phyloP scores from a whole-genome alignment of 2,888 invertebrate genomes.

The Dione juno region DNA sequence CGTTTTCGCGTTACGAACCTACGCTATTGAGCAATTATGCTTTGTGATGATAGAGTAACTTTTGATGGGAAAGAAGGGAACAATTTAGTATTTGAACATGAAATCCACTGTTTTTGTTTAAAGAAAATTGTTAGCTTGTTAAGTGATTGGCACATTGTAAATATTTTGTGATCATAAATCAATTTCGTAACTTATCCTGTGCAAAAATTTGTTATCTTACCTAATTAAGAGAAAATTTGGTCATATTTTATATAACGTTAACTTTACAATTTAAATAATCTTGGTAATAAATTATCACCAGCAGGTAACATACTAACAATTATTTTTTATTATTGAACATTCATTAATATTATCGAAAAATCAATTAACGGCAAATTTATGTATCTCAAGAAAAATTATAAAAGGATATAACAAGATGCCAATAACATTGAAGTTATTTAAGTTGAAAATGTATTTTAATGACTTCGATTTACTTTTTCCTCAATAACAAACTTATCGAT shows the following conservation, averaged over 20 bases:
- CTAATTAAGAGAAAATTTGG: constrained; percentile 5
- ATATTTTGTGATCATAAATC: not conserved
- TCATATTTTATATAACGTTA: constrained; percentile 3
- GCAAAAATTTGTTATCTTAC: not conserved
- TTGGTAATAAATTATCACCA: constrained; percentile 16
- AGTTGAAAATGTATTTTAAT: constrained; percentile 8
- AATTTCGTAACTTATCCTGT: not conserved
- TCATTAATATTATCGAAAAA: constrained; percentile 19
- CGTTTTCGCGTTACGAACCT: constrained; percentile 22
- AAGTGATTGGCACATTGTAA: constrained; percentile 2
- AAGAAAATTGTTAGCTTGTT: constrained; percentile 9
- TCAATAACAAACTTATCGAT: not conserved
- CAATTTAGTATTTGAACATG: constrained; percentile 23
- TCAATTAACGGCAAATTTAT: not conserved
- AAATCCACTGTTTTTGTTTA: constrained; percentile 1
- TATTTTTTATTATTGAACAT: constrained; percentile 10
- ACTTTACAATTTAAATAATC: constrained; percentile 11
- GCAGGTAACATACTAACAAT: not conserved
- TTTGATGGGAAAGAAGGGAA: constrained; percentile 23
- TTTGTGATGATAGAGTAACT: constrained; percentile 20
- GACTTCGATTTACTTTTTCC: constrained; percentile 2
- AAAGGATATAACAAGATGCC: constrained; percentile 2
- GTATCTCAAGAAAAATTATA: constrained; percentile 2
- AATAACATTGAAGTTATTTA: constrained; percentile 1
- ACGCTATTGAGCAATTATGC: constrained; percentile 16